Percentiles rank a stretch among this genome's conserved stretches.
phyloP scores from a whole-genome alignment of 2,113 vertebrate species.

The Coracopsis vasa region DNA sequence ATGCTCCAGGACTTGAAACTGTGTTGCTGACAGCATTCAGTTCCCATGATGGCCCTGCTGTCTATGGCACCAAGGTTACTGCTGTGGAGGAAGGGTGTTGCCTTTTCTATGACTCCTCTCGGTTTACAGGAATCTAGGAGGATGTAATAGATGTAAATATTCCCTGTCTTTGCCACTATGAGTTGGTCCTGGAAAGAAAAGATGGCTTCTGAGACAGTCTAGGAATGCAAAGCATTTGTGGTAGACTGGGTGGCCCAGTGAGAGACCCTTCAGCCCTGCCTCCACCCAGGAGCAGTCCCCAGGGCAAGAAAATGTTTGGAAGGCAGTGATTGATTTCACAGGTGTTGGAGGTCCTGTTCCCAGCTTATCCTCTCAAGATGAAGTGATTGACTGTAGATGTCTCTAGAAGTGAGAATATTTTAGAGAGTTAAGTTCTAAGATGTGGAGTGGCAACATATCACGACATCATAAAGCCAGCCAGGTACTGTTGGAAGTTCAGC shows the following conservation, averaged over 20 bases:
- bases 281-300: background rate
- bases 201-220: background rate
- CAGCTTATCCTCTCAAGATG: background rate
- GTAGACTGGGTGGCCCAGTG: background rate
- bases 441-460: background rate
- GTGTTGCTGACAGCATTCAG: background rate
- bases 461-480: background rate
- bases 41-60: background rate
- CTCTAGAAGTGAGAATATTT: background rate
- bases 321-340: background rate
- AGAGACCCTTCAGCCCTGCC: background rate
- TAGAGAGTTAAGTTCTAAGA: background rate
- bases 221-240: background rate
- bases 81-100: conserved; percentile 20
- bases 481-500: background rate
- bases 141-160: background rate
- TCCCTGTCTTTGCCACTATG: background rate
- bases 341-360: background rate
- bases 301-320: background rate
- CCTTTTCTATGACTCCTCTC: background rate
- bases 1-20: background rate
- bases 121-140: background rate
- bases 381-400: background rate
- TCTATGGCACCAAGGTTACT: background rate
- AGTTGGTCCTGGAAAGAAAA: background rate